phyloP scores from a whole-genome alignment of 2,797 vertebrate species.

The Poecilia gillii region DNA sequence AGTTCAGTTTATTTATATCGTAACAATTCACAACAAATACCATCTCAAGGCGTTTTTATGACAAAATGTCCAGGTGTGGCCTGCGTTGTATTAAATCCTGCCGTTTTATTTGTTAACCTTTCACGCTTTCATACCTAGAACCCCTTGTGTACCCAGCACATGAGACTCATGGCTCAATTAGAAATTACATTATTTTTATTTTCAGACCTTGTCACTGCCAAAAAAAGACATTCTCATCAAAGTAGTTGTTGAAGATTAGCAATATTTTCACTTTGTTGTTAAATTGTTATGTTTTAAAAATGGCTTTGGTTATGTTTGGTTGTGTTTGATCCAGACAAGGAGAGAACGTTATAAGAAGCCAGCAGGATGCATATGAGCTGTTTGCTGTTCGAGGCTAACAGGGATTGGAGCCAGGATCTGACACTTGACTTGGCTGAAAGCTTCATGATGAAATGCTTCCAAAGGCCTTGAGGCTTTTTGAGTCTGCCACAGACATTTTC shows the following conservation, averaged over 20 bases:
- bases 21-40: too few relatives aligned
- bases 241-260: background rate
- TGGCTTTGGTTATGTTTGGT: background rate
- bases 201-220: background rate
- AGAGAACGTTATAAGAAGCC: slow-evolving; percentile 18
- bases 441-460: slow-evolving; percentile 27
- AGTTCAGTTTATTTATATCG: too few relatives aligned
- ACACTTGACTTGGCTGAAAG: slow-evolving; percentile 37
- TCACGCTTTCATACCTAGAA: background rate
- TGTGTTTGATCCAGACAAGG: background rate
- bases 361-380: slow-evolving; percentile 28
- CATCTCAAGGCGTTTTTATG: too few relatives aligned
- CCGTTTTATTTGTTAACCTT: background rate
- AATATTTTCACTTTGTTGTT: background rate
- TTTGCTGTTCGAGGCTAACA: slow-evolving; percentile 24
- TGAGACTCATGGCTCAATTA: background rate
- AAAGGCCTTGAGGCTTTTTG: background rate
- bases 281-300: background rate
- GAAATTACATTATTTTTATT: background rate
- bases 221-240: background rate
- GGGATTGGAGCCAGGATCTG: slow-evolving; percentile 33
- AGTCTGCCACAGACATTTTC: background rate
- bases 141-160: too few relatives aligned
- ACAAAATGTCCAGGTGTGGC: background rate
- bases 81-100: background rate